Base-by-base conservation (phyloP, 2,888 invertebrate species). In the Nemoura dubitans region DNA sequence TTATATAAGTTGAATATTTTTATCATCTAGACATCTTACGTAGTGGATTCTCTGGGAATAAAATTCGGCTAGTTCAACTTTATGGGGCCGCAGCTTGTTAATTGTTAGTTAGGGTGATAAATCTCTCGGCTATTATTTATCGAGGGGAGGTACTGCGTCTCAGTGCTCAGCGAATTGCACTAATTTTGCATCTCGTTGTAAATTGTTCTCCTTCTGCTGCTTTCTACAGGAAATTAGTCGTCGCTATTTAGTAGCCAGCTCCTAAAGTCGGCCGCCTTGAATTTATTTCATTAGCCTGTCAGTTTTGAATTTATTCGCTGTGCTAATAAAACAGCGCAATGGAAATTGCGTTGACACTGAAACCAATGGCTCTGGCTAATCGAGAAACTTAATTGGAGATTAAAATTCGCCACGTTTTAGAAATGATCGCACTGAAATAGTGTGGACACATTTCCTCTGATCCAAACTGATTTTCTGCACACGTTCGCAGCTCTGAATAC, bases 231-330 rank as follows among this genome's bases (percentile, higher is more conserved):
- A 42, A 83, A 83, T 83, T 83, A 83, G 83, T 83, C 83, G 21
- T 10, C 78, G 42, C 76, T 21, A 10, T 36, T 36, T 36, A 36
- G 36, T 36, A 10, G 59, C 59, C 21, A 14, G 83, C 83, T 14
- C 76, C 86, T 83, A 83, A 77, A 80, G 84, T 84, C 16, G 43
- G 25, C 36, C 83, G 30, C 30, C 42, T 83, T 83, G 83, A 77
- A 86, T 83, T 86, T 87, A 90, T 89, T 90, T 90, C 90, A 90
- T 90, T 90, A 90, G 89, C 89, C 90, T 90, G 90, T 90, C 90
- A 90, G 89, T 89, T 89, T 89, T 89, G 89, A 90, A 90, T 90
- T 90, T 90, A 90, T 90, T 42, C 36, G 89, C 89, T 89, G n/a
- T 88, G 89, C 90, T 89, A 90, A 90, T 90, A 90, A 90, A 90